Percentiles rank a stretch among this genome's conserved stretches.
Evolutionary conservation across 2,888 invertebrate genomes (phyloP).

Genomic region (Coleophora deauratella): DNA sequence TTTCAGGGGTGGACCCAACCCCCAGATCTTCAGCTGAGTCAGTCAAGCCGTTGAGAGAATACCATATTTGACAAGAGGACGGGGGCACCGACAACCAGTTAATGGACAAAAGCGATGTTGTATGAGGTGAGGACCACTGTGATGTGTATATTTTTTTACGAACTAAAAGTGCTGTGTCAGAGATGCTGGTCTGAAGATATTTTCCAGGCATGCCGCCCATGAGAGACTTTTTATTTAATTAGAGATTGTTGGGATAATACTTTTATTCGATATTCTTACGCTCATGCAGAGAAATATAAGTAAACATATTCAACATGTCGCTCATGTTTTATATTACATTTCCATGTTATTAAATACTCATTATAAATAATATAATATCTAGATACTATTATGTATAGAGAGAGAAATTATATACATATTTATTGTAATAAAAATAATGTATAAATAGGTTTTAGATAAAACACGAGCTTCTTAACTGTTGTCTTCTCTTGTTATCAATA

Average conservation of each 20-base stretch:
- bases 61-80: constrained; percentile 70
- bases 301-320: too few relatives aligned
- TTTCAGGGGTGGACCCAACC: constrained; percentile 78
- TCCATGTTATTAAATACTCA: too few relatives aligned
- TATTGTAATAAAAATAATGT: not conserved
- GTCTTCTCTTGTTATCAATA: not conserved
- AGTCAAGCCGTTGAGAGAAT: constrained; percentile 76
- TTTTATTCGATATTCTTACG: not conserved
- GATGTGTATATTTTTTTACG: constrained; percentile 2
- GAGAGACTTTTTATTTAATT: not conserved
- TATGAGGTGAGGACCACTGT: constrained; percentile 24
- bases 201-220: not conserved
- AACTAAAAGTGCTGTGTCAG: not conserved
- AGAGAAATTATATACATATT: not conserved
- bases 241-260: not conserved
- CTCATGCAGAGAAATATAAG: too few relatives aligned
- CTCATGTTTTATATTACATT: too few relatives aligned
- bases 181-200: not conserved
- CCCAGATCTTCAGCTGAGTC: constrained; percentile 80
- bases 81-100: constrained; percentile 54
- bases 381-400: too few relatives aligned
- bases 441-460: not conserved
- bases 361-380: too few relatives aligned
- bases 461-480: not conserved
- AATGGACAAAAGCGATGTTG: constrained; percentile 61